Evolutionary conservation across 2,113 vertebrate species (phyloP).

Genomic region (Semnornis frantzii): DNA sequence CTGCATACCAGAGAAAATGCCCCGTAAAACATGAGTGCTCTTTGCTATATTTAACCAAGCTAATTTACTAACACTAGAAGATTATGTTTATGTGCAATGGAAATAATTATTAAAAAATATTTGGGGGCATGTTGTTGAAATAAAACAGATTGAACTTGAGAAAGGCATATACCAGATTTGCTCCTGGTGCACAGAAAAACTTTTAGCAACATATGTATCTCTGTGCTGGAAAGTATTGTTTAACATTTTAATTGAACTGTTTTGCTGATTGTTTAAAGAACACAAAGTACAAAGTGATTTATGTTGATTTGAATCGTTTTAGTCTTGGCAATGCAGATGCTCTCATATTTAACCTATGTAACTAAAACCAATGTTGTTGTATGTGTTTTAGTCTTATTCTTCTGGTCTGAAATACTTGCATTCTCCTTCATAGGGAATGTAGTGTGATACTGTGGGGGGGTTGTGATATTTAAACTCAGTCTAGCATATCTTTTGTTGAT

Average conservation of each 20-base stretch:
- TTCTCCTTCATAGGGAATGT: not conserved
- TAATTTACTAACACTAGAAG: conserved; percentile 67
- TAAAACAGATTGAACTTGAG: conserved; percentile 31
- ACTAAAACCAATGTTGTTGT: not conserved
- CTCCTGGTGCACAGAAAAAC: not conserved
- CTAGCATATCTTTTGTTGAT: not conserved
- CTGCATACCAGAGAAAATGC: conserved; percentile 76
- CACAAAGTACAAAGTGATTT: not conserved
- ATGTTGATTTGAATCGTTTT: not conserved
- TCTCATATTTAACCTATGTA: not conserved
- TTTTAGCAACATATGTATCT: not conserved
- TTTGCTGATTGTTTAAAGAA: not conserved
- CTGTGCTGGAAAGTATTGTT: not conserved
- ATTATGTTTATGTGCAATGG: conserved; percentile 66
- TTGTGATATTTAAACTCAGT: not conserved
- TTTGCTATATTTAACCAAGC: conserved; percentile 78
- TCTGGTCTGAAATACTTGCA: not conserved
- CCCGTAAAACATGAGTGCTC: conserved; percentile 45
- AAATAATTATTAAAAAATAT: conserved; percentile 61
- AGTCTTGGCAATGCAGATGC: not conserved
- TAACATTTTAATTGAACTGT: not conserved
- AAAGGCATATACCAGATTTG: not conserved
- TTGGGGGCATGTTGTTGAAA: conserved; percentile 37
- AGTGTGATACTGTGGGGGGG: not conserved
- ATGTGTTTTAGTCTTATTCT: not conserved